Conservation (phyloP, 2,113 vertebrate species). For the Poicephalus meyeri region DNA sequence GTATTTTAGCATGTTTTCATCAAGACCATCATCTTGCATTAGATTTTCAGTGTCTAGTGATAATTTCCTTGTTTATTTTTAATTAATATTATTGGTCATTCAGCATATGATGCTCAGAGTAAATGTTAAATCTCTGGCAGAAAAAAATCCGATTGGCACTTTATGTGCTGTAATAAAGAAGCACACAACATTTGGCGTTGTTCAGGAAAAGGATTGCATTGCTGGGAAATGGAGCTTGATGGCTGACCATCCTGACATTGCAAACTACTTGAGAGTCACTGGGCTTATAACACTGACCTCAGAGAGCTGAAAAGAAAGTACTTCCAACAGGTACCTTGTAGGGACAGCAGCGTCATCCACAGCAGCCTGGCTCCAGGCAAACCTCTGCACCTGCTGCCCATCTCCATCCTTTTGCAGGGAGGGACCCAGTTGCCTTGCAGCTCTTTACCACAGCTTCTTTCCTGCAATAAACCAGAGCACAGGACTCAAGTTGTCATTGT, state of each 20-base stretch:
- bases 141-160: neutral
- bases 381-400: neutral
- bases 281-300: neutral
- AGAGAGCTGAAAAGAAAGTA: neutral
- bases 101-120: neutral
- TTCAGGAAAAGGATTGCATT: neutral
- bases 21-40: neutral
- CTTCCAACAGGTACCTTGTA: rapidly evolving
- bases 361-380: rapidly evolving
- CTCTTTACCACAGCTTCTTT: neutral
- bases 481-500: neutral
- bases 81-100: slow-evolving; percentile 44
- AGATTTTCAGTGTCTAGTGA: neutral
- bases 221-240: neutral
- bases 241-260: neutral
- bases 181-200: rapidly evolving
- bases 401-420: neutral
- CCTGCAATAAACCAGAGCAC: neutral
- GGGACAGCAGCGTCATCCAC: neutral
- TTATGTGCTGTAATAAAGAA: neutral
- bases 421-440: neutral
- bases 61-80: slow-evolving; percentile 46
- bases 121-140: slow-evolving; percentile 55
- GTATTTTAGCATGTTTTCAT: neutral
- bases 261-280: neutral